Percentiles rank a stretch among this genome's conserved stretches.
phyloP scores from a whole-genome alignment of 2,888 invertebrate species.

The Synergus umbraculus region DNA sequence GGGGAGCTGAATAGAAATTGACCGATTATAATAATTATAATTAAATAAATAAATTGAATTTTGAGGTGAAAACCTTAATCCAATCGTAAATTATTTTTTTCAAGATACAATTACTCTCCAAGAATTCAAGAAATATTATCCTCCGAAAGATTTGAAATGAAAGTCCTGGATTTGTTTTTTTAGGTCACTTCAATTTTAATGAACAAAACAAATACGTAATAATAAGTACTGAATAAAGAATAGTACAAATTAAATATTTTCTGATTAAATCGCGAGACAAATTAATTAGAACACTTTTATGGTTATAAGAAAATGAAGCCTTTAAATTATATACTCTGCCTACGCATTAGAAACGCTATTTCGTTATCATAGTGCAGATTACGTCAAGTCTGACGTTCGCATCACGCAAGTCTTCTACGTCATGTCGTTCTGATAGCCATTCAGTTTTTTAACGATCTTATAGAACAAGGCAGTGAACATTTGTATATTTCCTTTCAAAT shows the following conservation, averaged over 20 bases:
- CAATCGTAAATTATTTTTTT: too few species aligned
- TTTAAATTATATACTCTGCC: conserved; percentile 4
- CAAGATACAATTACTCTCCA: too few species aligned
- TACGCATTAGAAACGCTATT: conserved; percentile 21
- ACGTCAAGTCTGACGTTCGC: conserved; percentile 31
- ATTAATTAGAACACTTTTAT: not conserved
- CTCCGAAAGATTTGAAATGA: too few species aligned
- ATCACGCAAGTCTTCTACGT: conserved; percentile 6
- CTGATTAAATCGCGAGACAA: not conserved
- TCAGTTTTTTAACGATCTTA: conserved; percentile 9
- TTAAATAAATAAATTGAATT: too few species aligned
- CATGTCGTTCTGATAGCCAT: not conserved
- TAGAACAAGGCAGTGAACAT: not conserved
- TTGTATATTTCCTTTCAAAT: conserved; percentile 7
- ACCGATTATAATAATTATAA: not conserved
- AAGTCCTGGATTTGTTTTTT: too few species aligned
- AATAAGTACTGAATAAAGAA: too few species aligned
- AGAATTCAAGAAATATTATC: too few species aligned
- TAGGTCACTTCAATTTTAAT: not conserved
- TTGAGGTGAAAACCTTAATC: too few species aligned
- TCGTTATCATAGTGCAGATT: conserved; percentile 3
- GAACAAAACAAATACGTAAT: not conserved
- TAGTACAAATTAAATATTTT: not conserved
- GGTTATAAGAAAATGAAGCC: not conserved
- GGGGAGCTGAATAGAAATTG: not conserved